These are phyloP conservation scores for Mionectes macconnelli DNA, from an alignment of 2,113 vertebrate genomes.

Conservation along the genomic window DNA sequence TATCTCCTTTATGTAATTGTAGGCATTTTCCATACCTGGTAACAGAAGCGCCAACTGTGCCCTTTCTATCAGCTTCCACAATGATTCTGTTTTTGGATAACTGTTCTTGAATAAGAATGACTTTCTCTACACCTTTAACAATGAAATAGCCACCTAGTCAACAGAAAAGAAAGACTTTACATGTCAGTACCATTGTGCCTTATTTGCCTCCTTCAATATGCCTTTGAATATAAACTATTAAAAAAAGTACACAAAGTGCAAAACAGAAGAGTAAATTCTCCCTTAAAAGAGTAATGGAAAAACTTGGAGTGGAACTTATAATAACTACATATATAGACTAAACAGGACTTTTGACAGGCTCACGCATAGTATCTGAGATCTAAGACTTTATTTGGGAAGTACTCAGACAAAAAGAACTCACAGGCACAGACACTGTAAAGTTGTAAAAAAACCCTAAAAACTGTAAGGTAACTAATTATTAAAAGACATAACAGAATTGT, in stretches of 20 bases:
- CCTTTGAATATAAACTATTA: neutral
- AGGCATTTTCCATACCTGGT: slow-evolving; percentile 83
- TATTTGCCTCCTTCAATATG: neutral
- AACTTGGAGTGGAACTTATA: neutral
- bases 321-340: neutral
- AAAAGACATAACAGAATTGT: neutral
- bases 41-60: slow-evolving; percentile 92
- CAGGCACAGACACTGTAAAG: neutral
- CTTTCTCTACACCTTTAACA: slow-evolving; percentile 97
- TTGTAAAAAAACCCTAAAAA: neutral
- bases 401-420: neutral
- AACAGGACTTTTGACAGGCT: neutral
- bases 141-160: slow-evolving; percentile 94
- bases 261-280: neutral
- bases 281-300: neutral
- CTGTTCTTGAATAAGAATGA: slow-evolving; percentile 98
- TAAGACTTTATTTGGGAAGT: neutral
- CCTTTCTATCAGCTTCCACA: slow-evolving; percentile 96
- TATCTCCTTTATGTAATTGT: neutral
- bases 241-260: neutral
- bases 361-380: neutral
- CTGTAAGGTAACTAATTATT: neutral
- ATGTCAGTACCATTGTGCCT: neutral
- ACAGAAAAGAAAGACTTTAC: neutral
- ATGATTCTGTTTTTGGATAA: slow-evolving; percentile 99